These are phyloP conservation scores for Drosophila rellima DNA, from an alignment of 2,888 invertebrate genomes.

Conservation along the genomic window DNA sequence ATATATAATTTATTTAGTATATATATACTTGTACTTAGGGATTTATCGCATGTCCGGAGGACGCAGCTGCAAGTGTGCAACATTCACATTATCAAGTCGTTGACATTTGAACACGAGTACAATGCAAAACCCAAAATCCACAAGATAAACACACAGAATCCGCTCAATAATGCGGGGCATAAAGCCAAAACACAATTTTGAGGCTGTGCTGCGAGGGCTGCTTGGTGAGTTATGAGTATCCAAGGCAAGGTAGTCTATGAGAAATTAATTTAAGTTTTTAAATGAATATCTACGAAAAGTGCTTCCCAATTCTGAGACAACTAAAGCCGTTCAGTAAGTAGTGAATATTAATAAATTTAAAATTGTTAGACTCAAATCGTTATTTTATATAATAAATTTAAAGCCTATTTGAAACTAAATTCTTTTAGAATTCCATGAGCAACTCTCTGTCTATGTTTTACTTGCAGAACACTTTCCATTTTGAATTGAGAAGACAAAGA, in stretches of 20 bases:
- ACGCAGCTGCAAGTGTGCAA: constrained; percentile 42
- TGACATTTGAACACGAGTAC: constrained; percentile 35
- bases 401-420: background rate
- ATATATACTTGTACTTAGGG: constrained; percentile 4
- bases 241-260: too few species aligned
- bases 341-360: background rate
- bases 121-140: constrained; percentile 19
- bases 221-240: background rate
- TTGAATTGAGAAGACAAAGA: constrained; percentile 49
- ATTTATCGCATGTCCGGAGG: constrained; percentile 30
- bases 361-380: background rate
- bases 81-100: constrained; percentile 44
- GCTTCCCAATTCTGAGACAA: background rate
- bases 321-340: background rate
- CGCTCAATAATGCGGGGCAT: constrained; percentile 23
- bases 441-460: background rate
- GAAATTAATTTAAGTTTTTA: too few species aligned
- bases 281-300: background rate
- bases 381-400: background rate
- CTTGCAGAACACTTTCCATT: constrained; percentile 55
- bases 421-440: background rate
- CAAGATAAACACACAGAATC: constrained; percentile 39
- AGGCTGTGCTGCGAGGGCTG: constrained; percentile 19
- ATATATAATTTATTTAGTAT: constrained; percentile 25
- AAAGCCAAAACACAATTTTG: constrained; percentile 25